Conservation (phyloP, 2,113 vertebrate genomes). For the Etia nguti region DNA sequence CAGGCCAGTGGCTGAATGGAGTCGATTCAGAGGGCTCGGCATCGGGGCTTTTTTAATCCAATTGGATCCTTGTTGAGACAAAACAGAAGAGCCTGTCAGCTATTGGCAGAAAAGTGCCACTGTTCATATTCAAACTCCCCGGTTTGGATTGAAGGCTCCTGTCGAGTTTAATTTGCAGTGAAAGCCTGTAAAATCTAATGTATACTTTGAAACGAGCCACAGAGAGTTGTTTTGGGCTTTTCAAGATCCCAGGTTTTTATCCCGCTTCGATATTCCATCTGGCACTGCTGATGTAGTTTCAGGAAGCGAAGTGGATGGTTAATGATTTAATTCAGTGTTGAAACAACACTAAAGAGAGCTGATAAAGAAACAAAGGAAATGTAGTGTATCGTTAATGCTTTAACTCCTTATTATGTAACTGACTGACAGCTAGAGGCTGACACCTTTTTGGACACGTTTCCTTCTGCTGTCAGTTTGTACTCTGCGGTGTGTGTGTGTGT, state of each 20-base stretch:
- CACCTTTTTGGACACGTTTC: not conserved
- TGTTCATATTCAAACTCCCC: not conserved
- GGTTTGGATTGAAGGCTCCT: not conserved
- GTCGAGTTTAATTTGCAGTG: not conserved
- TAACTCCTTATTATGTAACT: not conserved
- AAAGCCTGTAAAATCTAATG: not conserved
- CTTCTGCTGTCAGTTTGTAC: not conserved
- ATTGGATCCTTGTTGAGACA: not conserved
- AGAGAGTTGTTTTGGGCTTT: not conserved
- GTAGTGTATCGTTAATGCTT: not conserved
- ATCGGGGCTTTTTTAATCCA: slow-evolving; percentile 21
- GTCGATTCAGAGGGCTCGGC: not conserved
- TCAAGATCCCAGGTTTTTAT: not conserved
- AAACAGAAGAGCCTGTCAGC: slow-evolving; percentile 20
- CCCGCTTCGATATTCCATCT: not conserved
- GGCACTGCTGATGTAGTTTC: not conserved
- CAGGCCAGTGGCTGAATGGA: slow-evolving; percentile 12
- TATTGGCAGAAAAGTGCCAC: not conserved
- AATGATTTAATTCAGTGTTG: not conserved
- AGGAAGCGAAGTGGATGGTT: not conserved
- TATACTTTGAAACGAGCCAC: not conserved
- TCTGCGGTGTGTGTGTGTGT: not conserved
- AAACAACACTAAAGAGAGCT: not conserved
- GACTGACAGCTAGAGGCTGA: not conserved
- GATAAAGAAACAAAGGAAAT: slow-evolving; percentile 1